Percentiles rank a stretch among this genome's conserved stretches.
These are phyloP conservation scores for Rhizomys pruinosus DNA, from an alignment of 2,113 vertebrate species.

Conservation along the genomic window DNA sequence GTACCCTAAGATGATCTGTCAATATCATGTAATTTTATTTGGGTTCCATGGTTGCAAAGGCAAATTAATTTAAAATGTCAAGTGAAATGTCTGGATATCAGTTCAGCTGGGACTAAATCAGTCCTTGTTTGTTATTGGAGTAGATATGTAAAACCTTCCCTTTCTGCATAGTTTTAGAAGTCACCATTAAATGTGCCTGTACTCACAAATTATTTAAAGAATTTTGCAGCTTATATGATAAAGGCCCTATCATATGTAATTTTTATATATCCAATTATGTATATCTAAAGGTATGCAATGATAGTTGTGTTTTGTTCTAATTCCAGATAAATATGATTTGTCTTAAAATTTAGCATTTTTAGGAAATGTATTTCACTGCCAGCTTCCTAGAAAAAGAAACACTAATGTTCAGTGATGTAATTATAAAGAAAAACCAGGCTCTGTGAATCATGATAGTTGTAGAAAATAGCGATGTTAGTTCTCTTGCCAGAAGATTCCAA, in stretches of 20 bases:
- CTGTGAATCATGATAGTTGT: background rate
- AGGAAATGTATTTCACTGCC: background rate
- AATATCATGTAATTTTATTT: slow-evolving; percentile 65
- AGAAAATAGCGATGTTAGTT: background rate
- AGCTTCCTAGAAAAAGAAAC: background rate
- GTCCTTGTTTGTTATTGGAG: slow-evolving; percentile 34
- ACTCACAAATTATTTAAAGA: background rate
- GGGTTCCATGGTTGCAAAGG: slow-evolving; percentile 69
- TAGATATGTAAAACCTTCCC: background rate
- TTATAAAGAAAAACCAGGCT: slow-evolving; percentile 4
- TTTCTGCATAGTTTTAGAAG: background rate
- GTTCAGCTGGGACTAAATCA: slow-evolving; percentile 6
- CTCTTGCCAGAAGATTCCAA: slow-evolving; percentile 4
- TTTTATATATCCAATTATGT: background rate
- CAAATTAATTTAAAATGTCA: slow-evolving; percentile 74
- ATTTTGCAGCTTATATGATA: background rate
- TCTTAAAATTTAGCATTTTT: slow-evolving; percentile 36
- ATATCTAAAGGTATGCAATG: background rate
- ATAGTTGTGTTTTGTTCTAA: background rate
- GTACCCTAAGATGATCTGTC: slow-evolving; percentile 51
- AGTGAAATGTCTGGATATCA: slow-evolving; percentile 57
- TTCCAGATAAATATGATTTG: background rate
- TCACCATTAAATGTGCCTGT: background rate
- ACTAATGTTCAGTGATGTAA: background rate
- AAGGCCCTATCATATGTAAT: background rate